phyloP scores from a whole-genome alignment of 2,797 vertebrate genomes.

The Karalla daura region DNA sequence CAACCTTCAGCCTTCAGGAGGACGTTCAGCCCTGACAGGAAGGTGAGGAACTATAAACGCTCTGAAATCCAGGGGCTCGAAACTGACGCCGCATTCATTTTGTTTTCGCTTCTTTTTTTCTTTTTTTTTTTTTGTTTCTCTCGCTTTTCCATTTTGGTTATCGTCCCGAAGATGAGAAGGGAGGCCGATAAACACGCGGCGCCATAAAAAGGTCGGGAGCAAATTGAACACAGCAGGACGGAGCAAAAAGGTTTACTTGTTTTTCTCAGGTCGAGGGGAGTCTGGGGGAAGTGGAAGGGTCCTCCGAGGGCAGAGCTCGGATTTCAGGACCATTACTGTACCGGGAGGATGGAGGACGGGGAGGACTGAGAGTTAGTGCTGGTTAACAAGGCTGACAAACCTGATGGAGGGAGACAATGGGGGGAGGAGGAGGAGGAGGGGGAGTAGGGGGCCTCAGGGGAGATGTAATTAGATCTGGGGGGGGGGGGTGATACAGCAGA shows the following conservation, averaged over 20 bases:
- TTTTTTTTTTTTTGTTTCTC: not conserved
- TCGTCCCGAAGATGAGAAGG: not conserved
- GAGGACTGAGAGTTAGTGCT: constrained; percentile 15
- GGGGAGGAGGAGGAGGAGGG: not conserved
- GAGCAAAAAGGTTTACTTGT: constrained; percentile 39
- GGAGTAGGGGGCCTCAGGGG: not conserved
- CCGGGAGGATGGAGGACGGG: not conserved
- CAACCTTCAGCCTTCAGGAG: not conserved
- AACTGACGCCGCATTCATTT: not conserved
- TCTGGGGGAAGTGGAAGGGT: constrained; percentile 24
- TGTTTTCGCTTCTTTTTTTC: not conserved
- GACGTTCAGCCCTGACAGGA: not conserved
- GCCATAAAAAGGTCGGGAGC: constrained; percentile 48
- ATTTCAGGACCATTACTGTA: constrained; percentile 44
- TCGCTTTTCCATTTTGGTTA: constrained; percentile 22
- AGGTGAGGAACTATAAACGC: constrained; percentile 10
- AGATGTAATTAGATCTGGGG: constrained; percentile 41
- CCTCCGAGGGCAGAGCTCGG: constrained; percentile 20
- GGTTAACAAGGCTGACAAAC: constrained; percentile 47
- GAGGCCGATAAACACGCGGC: constrained; percentile 30
- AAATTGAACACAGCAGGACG: constrained; percentile 15
- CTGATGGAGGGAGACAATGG: not conserved
- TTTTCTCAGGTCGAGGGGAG: constrained; percentile 18
- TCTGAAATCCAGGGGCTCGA: constrained; percentile 12
- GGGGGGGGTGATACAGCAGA: constrained; percentile 26